Conservation (phyloP, 2,888 invertebrate genomes). For the Chalcosyrphus nemorum region DNA sequence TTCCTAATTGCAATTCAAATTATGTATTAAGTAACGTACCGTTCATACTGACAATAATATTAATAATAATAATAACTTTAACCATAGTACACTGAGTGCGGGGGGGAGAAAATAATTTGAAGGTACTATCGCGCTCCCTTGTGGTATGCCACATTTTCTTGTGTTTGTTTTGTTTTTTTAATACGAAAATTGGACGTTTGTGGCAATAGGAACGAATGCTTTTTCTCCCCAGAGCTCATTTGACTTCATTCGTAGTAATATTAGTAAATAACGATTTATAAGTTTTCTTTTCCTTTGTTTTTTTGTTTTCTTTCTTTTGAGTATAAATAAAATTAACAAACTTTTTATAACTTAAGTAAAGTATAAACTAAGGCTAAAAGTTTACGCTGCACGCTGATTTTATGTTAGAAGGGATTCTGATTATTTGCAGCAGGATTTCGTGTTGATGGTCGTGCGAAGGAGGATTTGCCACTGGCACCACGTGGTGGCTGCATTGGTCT, state of each 20-base stretch:
- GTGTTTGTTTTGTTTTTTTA: slow-evolving; percentile 26
- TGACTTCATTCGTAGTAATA: slow-evolving; percentile 62
- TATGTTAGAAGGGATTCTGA: slow-evolving; percentile 86
- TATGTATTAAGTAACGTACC: slow-evolving; percentile 81
- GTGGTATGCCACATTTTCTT: slow-evolving; percentile 59
- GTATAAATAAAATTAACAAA: slow-evolving; percentile 70
- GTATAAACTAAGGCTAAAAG: slow-evolving; percentile 85
- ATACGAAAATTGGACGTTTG: slow-evolving; percentile 71
- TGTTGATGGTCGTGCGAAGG: slow-evolving; percentile 84
- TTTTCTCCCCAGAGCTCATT: slow-evolving; percentile 32
- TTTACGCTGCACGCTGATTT: slow-evolving; percentile 83
- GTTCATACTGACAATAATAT: slow-evolving; percentile 75
- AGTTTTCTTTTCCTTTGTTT: not conserved
- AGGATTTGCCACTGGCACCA: slow-evolving; percentile 83
- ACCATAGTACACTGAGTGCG: slow-evolving; percentile 46
- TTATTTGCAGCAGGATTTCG: slow-evolving; percentile 83
- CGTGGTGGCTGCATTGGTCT: slow-evolving; percentile 84
- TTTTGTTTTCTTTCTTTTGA: slow-evolving; percentile 29
- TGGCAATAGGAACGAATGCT: slow-evolving; percentile 63
- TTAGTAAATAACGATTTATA: slow-evolving; percentile 62
- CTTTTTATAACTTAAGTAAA: slow-evolving; percentile 83
- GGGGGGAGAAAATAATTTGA: slow-evolving; percentile 8
- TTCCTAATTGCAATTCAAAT: slow-evolving; percentile 51
- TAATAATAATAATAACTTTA: slow-evolving; percentile 69
- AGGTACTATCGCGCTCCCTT: slow-evolving; percentile 62